Evolutionary conservation across 2,888 invertebrate species (phyloP).

Genomic region (Drosophila multiciliata): DNA sequence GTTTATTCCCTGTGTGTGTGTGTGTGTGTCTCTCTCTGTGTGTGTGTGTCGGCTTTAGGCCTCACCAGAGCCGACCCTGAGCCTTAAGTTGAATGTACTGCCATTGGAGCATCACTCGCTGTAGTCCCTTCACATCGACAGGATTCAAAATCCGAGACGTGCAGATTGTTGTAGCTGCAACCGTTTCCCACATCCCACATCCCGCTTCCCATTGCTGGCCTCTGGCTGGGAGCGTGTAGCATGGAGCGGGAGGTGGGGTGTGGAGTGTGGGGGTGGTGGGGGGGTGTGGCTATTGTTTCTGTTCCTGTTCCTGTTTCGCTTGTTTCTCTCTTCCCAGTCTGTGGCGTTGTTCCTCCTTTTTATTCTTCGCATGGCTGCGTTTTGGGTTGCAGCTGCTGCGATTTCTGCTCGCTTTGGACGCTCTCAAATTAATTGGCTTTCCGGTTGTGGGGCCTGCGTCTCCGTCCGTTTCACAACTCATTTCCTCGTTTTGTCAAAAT

Average conservation of each 20-base stretch:
- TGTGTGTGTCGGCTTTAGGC: conserved; percentile 6
- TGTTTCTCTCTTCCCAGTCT: conserved; percentile 25
- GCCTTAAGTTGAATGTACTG: conserved; percentile 47
- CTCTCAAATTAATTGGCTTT: conserved; percentile 78
- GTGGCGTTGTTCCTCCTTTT: neutral
- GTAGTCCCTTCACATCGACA: conserved; percentile 32
- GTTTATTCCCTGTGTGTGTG: conserved; percentile 3
- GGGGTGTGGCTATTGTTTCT: neutral
- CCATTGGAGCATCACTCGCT: conserved; percentile 42
- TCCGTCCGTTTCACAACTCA: conserved; percentile 61
- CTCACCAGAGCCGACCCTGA: conserved; percentile 25
- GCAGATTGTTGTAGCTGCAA: conserved; percentile 11
- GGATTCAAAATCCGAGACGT: conserved; percentile 33
- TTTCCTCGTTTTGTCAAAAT: conserved; percentile 43
- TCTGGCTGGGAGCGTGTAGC: neutral
- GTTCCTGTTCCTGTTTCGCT: conserved; percentile 14
- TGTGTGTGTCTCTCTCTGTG: conserved; percentile 11
- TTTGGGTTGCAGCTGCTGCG: conserved; percentile 41
- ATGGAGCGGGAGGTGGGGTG: too few relatives aligned
- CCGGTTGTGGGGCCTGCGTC: conserved; percentile 42
- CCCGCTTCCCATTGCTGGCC: neutral
- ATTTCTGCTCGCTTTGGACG: conserved; percentile 55
- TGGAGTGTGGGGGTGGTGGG: neutral
- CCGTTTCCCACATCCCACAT: neutral
- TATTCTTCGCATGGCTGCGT: conserved; percentile 60